Percentiles rank a stretch among this genome's conserved stretches.
Evolutionary conservation across 2,113 vertebrate species (phyloP).

Genomic region (Heterotis niloticus): DNA sequence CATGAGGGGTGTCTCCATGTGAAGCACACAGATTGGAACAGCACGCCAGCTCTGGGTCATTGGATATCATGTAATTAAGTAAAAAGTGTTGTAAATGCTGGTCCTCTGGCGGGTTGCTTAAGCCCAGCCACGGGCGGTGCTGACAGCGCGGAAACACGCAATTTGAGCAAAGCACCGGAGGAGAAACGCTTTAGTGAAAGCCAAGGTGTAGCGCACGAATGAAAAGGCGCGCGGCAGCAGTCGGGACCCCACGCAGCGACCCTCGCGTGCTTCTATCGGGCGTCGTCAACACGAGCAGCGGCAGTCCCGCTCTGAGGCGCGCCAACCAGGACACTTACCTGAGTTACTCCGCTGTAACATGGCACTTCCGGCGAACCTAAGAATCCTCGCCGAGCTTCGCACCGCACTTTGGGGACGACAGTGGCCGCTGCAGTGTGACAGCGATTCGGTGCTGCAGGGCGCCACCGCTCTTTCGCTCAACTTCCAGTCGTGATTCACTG

Average conservation of each 20-base stretch:
- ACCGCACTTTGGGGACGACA: too few species aligned
- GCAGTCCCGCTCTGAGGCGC: neutral
- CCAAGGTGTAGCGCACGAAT: too few species aligned
- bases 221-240: neutral
- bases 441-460: too few species aligned
- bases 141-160: too few species aligned
- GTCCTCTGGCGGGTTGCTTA: too few species aligned
- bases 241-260: too few species aligned
- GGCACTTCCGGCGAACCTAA: neutral
- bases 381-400: neutral
- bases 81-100: too few species aligned
- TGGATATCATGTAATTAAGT: too few species aligned
- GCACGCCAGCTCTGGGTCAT: too few species aligned
- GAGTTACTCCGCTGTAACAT: conserved; percentile 16
- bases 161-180: neutral
- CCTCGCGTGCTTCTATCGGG: neutral
- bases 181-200: neutral
- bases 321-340: conserved; percentile 13
- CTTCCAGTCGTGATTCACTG: conserved; percentile 6
- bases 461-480: neutral
- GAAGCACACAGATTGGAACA: too few species aligned
- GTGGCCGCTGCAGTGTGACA: neutral
- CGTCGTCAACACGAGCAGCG: neutral
- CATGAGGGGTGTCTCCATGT: too few species aligned
- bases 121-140: too few species aligned